phyloP scores from a whole-genome alignment of 1,140 invertebrate genomes.

The Bombus difficillimus region DNA sequence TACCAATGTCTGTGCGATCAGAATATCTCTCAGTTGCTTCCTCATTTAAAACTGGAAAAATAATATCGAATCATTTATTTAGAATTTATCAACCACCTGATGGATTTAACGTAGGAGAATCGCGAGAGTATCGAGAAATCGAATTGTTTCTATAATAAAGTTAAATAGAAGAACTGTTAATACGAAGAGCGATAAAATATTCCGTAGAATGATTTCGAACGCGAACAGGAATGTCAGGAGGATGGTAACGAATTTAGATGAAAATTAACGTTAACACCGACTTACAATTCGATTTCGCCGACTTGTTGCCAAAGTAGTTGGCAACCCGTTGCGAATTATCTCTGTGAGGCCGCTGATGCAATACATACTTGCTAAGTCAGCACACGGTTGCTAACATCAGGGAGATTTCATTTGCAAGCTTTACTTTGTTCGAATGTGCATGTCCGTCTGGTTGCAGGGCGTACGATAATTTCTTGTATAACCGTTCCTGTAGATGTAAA shows the following conservation, averaged over 20 bases:
- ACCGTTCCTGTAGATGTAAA: background rate
- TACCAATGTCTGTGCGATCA: background rate
- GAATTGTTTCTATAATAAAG: background rate
- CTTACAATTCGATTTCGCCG: conserved; percentile 21
- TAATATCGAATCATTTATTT: background rate
- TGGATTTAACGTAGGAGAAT: background rate
- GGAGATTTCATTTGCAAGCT: conserved; percentile 18
- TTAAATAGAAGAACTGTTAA: background rate
- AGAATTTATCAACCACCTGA: background rate
- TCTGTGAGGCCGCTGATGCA: background rate
- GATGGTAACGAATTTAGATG: background rate
- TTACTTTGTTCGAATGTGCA: conserved; percentile 7
- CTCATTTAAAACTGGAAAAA: background rate
- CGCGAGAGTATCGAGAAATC: background rate
- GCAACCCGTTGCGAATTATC: conserved; percentile 12
- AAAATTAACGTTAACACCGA: conserved; percentile 13
- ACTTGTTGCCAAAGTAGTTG: conserved; percentile 18
- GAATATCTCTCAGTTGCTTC: background rate
- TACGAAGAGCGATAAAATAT: background rate
- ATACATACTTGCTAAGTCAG: conserved; percentile 4
- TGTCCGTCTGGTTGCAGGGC: background rate
- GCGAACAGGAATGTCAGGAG: background rate
- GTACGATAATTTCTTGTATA: background rate
- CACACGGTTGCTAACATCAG: background rate
- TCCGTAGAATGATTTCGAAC: background rate